These are phyloP conservation scores for Ammodramus savannarum DNA, from an alignment of 2,113 vertebrate species.

Conservation along the genomic window DNA sequence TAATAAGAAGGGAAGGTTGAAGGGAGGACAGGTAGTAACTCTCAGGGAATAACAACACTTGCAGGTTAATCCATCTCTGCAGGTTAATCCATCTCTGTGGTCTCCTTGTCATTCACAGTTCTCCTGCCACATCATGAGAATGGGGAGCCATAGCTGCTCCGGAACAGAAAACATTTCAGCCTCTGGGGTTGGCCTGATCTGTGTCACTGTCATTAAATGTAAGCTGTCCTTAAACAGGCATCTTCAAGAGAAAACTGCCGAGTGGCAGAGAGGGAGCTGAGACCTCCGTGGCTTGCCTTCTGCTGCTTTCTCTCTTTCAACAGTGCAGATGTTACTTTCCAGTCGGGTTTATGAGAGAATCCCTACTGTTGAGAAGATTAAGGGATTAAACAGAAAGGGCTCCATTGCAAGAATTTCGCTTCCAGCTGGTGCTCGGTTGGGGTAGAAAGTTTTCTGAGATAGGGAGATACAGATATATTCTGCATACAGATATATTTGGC, in stretches of 20 bases:
- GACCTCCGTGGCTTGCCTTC: constrained; percentile 19
- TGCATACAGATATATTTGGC: neutral
- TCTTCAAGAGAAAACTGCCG: constrained; percentile 16
- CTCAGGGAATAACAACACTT: neutral
- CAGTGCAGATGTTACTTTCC: constrained; percentile 66
- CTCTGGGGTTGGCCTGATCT: neutral
- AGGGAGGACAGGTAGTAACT: neutral
- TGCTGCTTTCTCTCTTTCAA: constrained; percentile 18
- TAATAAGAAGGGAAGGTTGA: neutral
- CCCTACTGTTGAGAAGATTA: constrained; percentile 73
- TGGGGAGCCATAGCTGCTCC: neutral
- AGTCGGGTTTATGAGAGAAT: constrained; percentile 60
- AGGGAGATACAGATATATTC: neutral
- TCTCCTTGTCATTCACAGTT: neutral
- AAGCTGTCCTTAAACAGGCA: neutral
- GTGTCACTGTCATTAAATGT: neutral
- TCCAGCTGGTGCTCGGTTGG: constrained; percentile 59
- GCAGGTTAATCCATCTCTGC: neutral
- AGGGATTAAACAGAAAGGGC: constrained; percentile 64
- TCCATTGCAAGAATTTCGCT: constrained; percentile 56
- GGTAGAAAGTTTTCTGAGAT: constrained; percentile 15
- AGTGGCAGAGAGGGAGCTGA: neutral
- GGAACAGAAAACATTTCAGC: neutral
- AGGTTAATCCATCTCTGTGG: neutral
- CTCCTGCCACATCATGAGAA: neutral